Evolutionary conservation across 2,113 vertebrate genomes (phyloP), one percentile per base, ranked within the genome.

Genomic region (Lethenteron camtschaticum): DNA sequence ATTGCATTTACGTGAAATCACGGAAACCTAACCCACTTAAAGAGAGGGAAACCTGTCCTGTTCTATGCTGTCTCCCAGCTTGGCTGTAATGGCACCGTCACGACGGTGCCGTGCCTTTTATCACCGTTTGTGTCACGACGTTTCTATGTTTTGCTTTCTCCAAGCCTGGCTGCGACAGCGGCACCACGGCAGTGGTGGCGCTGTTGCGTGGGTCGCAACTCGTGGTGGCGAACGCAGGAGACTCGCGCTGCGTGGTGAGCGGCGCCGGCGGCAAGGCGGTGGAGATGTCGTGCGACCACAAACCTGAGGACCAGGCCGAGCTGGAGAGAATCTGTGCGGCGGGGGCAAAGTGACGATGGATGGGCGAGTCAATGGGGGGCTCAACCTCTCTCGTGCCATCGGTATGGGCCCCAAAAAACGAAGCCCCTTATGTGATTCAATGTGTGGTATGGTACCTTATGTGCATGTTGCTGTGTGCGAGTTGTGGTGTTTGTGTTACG

Each of bases 261-360:
- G 24, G 9, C 24, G 90, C 95, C 75, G 81, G 77, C 0, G 90
- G 92, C 24, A 91, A 85, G 77, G 92, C 94, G 0, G 81, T 99
- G 0, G 94, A 97, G 75, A 97, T 97, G 92, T 96, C 92, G 0
- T 96, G 95, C 1, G 94, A 99, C 77, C 94, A 99, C 79, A 99
- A 99, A 74, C 92, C 94, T 0, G 92, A 99, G 76, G 94, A 99
- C 1, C 89, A 97, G 77, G 75, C 96, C 77, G 94, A 99, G 75
- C 80, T 97, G 71, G 82, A 87, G 72, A 82, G 94, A 70, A 99
- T 99, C 77, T 96, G 96, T 80, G 95, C 95, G 0, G 94, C 94
- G 3, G 94, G 94, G 94, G 94, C 71, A 99, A 99, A 72, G 92
- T 99, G 60, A 99, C 94, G 73, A 89, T 95, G 89, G 94, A 99